phyloP scores from a whole-genome alignment of 2,888 invertebrate species.

The Hemistola chrysoprasaria region DNA sequence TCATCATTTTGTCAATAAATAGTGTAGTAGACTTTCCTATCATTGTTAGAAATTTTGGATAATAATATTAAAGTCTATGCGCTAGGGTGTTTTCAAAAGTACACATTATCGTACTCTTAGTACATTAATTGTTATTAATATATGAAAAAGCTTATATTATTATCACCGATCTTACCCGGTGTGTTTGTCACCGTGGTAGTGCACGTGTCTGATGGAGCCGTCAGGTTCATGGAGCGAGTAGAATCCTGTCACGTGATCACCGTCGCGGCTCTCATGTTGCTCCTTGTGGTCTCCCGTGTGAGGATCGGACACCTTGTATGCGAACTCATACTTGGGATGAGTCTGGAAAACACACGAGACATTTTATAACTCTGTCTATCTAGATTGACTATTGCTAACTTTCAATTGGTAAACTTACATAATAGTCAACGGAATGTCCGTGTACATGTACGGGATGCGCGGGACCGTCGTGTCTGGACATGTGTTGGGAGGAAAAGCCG shows the following conservation, averaged over 20 bases:
- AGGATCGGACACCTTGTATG: slow-evolving; percentile 61
- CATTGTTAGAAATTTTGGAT: too few species aligned
- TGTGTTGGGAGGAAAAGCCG: slow-evolving; percentile 59
- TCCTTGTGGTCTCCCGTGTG: slow-evolving; percentile 76
- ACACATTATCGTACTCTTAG: too few species aligned
- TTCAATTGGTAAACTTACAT: slow-evolving; percentile 26
- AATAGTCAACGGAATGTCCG: slow-evolving; percentile 32
- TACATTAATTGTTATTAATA: too few species aligned
- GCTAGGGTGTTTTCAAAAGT: too few species aligned
- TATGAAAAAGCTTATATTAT: too few species aligned
- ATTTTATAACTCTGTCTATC: too few species aligned
- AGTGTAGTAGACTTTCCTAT: too few species aligned
- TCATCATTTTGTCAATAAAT: too few species aligned
- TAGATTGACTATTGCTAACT: too few species aligned
- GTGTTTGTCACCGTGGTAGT: slow-evolving; percentile 74
- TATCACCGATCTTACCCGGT: slow-evolving; percentile 59
- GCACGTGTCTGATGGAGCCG: slow-evolving; percentile 74
- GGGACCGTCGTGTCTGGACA: slow-evolving; percentile 32
- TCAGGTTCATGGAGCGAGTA: slow-evolving; percentile 78
- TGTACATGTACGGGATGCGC: slow-evolving; percentile 24
- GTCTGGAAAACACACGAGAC: slow-evolving; percentile 47
- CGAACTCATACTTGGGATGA: slow-evolving; percentile 61
- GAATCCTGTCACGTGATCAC: slow-evolving; percentile 72
- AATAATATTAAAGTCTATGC: too few species aligned
- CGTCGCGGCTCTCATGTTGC: slow-evolving; percentile 70